Conservation (phyloP, 1,140 invertebrate genomes). For the Plutomurus gul region DNA sequence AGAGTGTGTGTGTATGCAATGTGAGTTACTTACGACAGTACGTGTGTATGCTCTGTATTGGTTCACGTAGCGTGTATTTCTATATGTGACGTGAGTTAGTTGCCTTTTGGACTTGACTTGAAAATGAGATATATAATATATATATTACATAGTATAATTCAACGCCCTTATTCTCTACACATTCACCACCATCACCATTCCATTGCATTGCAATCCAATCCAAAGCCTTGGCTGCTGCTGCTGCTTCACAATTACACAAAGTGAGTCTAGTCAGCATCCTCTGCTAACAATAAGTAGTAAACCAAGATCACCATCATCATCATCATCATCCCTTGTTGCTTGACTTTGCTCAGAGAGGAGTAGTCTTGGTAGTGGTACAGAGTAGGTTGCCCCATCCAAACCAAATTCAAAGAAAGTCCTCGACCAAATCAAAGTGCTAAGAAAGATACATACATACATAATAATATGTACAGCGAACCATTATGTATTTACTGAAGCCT, state of each 20-base stretch:
- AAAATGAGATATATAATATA: not conserved
- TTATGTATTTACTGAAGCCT: too few species aligned
- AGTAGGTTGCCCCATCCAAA: not conserved
- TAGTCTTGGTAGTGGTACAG: too few species aligned
- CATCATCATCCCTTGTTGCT: conserved; percentile 1
- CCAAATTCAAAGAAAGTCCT: not conserved
- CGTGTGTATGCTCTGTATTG: too few species aligned
- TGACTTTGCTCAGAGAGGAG: not conserved
- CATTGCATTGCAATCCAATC: not conserved
- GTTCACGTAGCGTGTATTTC: too few species aligned
- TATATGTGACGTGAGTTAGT: not conserved
- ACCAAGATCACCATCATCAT: not conserved
- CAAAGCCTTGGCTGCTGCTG: not conserved
- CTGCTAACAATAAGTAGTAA: conserved; percentile 17
- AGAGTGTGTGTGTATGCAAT: too few species aligned
- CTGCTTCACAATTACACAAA: too few species aligned
- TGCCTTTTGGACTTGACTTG: conserved; percentile 1
- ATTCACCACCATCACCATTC: too few species aligned
- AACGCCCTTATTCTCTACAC: conserved; percentile 5
- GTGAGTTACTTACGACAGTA: conserved; percentile 14
- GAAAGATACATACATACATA: not conserved
- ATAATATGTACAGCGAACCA: too few species aligned
- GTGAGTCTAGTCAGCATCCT: conserved; percentile 28
- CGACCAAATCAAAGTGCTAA: not conserved
- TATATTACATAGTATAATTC: conserved; percentile 5